These are phyloP conservation scores for Rhopalosiphum maidis DNA, from an alignment of 1,140 invertebrate genomes.

Conservation along the genomic window DNA sequence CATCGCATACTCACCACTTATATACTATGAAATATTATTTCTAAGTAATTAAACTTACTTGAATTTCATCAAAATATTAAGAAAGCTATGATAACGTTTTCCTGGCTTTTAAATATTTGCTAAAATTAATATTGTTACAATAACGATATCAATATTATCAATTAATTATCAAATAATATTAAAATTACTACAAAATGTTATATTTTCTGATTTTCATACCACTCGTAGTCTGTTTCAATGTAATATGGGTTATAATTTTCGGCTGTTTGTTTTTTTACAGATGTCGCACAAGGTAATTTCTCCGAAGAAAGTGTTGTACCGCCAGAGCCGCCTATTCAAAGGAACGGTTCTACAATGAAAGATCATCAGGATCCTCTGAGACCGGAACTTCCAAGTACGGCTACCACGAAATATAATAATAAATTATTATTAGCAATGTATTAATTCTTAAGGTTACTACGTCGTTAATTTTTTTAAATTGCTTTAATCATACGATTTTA, in stretches of 20 bases:
- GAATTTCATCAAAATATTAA: not conserved
- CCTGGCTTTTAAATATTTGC: not conserved
- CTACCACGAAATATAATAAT: not conserved
- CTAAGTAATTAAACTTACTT: not conserved
- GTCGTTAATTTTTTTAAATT: not conserved
- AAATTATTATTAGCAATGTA: too few relatives aligned
- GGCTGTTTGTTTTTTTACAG: conserved; percentile 62
- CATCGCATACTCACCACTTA: not conserved
- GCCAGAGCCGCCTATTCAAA: conserved; percentile 63
- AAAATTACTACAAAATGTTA: not conserved
- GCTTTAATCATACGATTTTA: not conserved
- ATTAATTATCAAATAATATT: not conserved
- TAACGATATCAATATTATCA: not conserved
- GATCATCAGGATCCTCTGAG: conserved; percentile 9
- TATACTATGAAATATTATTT: not conserved
- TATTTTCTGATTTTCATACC: not conserved
- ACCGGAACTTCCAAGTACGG: conserved; percentile 27
- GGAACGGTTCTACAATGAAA: conserved; percentile 62
- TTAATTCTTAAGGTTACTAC: not conserved
- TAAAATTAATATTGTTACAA: not conserved
- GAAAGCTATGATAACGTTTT: not conserved
- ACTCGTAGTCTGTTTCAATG: not conserved
- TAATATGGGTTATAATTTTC: not conserved
- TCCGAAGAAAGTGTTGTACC: conserved; percentile 67
- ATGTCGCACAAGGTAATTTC: conserved; percentile 77